Percentiles rank a stretch among this genome's conserved stretches.
Evolutionary conservation across 2,888 invertebrate species (phyloP).

Genomic region (Timema cristinae): DNA sequence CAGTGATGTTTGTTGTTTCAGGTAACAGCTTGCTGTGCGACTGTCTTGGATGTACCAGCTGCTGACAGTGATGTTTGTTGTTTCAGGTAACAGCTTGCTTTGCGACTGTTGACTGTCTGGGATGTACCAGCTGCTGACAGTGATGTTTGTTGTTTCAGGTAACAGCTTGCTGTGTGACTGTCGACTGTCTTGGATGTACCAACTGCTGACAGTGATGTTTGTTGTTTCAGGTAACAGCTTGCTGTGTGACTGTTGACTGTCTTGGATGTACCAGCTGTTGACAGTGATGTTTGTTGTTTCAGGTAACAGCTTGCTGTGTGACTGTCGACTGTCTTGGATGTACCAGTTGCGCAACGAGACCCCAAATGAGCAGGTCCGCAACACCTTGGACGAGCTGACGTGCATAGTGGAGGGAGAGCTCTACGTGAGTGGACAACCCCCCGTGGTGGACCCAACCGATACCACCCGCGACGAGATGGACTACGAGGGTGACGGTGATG

Average conservation of each 20-base stretch:
- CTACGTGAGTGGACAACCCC: slow-evolving; percentile 22
- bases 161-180: too few species aligned
- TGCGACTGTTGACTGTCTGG: too few species aligned
- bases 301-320: slow-evolving; percentile 81
- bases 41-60: too few species aligned
- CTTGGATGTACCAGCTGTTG: slow-evolving; percentile 68
- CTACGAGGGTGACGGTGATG: slow-evolving; percentile 32
- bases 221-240: slow-evolving; percentile 68
- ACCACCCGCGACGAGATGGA: slow-evolving; percentile 24
- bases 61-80: too few species aligned
- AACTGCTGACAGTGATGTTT: too few species aligned
- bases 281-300: slow-evolving; percentile 35
- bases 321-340: slow-evolving; percentile 79
- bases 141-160: too few species aligned
- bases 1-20: too few species aligned
- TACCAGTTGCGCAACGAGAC: slow-evolving; percentile 70
- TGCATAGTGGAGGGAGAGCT: slow-evolving; percentile 57
- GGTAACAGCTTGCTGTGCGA: too few species aligned
- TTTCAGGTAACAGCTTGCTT: too few species aligned
- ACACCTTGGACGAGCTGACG: slow-evolving; percentile 64
- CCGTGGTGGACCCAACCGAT: neutral
- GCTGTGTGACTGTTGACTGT: slow-evolving; percentile 76
- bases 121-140: too few species aligned
- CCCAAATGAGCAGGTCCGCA: slow-evolving; percentile 62
- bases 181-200: too few species aligned